Conservation (phyloP, 2,113 vertebrate species). For the Apeltes quadracus region DNA sequence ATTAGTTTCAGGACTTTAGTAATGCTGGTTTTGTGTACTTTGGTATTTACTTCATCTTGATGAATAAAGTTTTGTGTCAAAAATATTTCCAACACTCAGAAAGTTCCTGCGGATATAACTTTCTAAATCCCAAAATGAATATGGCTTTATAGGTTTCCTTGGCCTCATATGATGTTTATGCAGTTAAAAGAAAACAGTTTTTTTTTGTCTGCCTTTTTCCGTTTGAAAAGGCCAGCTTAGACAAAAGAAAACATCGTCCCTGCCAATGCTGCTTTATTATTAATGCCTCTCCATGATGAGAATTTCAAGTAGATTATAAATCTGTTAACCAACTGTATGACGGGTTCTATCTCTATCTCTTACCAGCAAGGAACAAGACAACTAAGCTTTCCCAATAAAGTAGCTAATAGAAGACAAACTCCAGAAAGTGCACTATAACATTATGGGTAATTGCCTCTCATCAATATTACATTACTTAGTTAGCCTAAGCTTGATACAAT, state of each 20-base stretch:
- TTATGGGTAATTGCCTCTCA: slow-evolving; percentile 61
- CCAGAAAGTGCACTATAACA: slow-evolving; percentile 37
- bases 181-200: slow-evolving; percentile 2
- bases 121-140: background rate
- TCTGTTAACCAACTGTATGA: slow-evolving; percentile 1
- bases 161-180: slow-evolving; percentile 15
- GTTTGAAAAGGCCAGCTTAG: background rate
- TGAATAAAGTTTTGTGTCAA: background rate
- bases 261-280: slow-evolving; percentile 1
- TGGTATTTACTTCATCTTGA: slow-evolving; percentile 1
- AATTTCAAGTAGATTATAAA: slow-evolving; percentile 8
- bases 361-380: background rate
- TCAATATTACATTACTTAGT: slow-evolving; percentile 63
- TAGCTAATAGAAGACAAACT: slow-evolving; percentile 46
- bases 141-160: slow-evolving; percentile 5
- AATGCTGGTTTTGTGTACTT: background rate
- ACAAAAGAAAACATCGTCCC: background rate
- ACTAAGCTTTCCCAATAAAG: slow-evolving; percentile 22
- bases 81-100: background rate
- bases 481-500: slow-evolving; percentile 53
- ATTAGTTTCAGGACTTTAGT: background rate
- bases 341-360: slow-evolving; percentile 7
- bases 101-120: background rate
- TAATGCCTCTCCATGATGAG: background rate
- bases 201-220: background rate